A percentile compares a stretch with the other conserved stretches of the same genome.
Conservation (phyloP, 2,888 invertebrate species). For the Loripinus fragilis region DNA sequence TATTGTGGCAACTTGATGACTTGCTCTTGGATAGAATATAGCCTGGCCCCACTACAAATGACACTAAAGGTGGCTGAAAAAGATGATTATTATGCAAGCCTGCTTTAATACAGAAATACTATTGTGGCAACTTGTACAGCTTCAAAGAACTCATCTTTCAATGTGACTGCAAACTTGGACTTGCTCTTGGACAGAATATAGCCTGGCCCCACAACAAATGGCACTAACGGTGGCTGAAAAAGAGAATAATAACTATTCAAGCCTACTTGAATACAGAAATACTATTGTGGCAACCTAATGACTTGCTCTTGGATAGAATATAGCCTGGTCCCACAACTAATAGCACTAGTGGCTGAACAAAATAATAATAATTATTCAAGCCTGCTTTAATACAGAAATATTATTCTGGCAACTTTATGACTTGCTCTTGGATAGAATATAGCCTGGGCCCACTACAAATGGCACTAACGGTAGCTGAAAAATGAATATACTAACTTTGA, state of each 20-base stretch:
- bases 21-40: slow-evolving; percentile 80
- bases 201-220: slow-evolving; percentile 76
- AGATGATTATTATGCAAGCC: no score
- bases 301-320: no score
- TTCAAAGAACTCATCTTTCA: slow-evolving; percentile 80
- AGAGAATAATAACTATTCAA: no score
- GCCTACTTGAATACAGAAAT: no score
- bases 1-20: no score
- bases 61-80: slow-evolving; percentile 72
- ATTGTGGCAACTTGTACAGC: slow-evolving; percentile 65
- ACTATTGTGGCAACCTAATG: no score
- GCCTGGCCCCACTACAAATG: slow-evolving; percentile 76
- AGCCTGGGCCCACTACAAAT: slow-evolving; percentile 76
- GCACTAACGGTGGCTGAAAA: slow-evolving; percentile 72
- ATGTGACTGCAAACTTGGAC: slow-evolving; percentile 74
- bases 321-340: slow-evolving; percentile 78
- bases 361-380: no score
- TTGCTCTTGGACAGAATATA: slow-evolving; percentile 80
- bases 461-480: slow-evolving; percentile 73
- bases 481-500: no score
- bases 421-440: slow-evolving; percentile 79
- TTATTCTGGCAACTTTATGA: no score
- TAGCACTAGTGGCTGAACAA: no score
- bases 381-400: no score
- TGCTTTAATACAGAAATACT: no score